Base-by-base conservation (phyloP, 2,888 invertebrate species). In the Sacculina carcini region DNA sequence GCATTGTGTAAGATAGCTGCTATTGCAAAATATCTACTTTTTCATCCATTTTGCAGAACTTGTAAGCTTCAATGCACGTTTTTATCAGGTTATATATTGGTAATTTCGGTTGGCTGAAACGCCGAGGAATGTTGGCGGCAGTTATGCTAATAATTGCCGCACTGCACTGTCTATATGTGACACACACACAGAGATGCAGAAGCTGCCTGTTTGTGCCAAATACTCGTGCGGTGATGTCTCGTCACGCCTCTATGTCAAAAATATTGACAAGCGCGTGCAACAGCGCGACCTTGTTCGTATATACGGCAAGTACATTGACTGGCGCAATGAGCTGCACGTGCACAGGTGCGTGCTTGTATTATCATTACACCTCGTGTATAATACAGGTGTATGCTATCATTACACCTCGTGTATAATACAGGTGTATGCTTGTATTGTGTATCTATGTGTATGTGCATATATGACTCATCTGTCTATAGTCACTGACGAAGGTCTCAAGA, bases 211-310 rank as follows among this genome's bases (percentile, higher is more conserved):
- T 21, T 90, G 81, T 62, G 84, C 80, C 63, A 84, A 83, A 61
- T 92, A 92, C 64, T 73, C 78, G 56, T 70, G 76, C 9, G 90
- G 90, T 1, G 73, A 76, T 51, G 78, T 80, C 5, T 79, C 80
- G 21, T 76, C 77, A 68, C 75, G 87, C 56, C 66, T 92, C n/a
- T 92, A 92, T 61, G 76, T 92, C 26, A 92, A 92, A 64, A 92
- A 92, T 69, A 72, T 90, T 48, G 73, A 79, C 0, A 89, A 85
- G 68, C 74, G 75, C 57, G 79, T 81, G 0, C 74, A 73, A n/a
- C 73, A 75, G 48, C 70, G 73, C 58, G 83, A 85, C 67, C 67
- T 90, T 5, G 73, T 75, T 58, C 73, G 73, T 57, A 77, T 90
- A 56, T 90, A 77, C 63, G 75, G 73, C 53, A 70, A 77, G 50